Percentiles rank a stretch among this genome's conserved stretches.
phyloP scores from a whole-genome alignment of 2,797 vertebrate species.

The Falco biarmicus region DNA sequence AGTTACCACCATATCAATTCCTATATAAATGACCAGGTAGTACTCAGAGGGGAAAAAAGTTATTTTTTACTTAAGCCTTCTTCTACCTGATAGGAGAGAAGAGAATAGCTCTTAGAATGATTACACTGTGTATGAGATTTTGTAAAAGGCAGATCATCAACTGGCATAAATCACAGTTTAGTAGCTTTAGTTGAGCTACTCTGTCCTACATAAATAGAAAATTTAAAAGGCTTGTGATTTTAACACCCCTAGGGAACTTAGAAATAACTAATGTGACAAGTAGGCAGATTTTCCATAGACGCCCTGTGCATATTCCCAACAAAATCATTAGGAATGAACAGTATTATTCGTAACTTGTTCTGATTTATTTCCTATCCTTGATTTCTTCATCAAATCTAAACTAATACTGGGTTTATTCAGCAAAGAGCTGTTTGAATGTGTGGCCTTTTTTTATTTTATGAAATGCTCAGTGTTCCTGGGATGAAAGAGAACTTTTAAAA shows the following conservation, averaged over 20 bases:
- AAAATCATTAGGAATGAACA: not conserved
- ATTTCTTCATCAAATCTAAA: constrained; percentile 2
- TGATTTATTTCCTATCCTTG: not conserved
- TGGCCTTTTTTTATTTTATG: not conserved
- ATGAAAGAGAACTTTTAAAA: constrained; percentile 1
- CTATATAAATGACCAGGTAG: not conserved
- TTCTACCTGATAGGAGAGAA: not conserved
- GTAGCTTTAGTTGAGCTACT: not conserved
- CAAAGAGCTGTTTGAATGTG: not conserved
- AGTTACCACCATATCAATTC: not conserved
- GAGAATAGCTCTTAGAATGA: not conserved
- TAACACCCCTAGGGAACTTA: not conserved
- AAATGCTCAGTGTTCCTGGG: not conserved
- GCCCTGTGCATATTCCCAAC: not conserved
- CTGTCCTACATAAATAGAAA: not conserved
- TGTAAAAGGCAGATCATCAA: not conserved
- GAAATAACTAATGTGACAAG: not conserved
- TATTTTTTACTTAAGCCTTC: not conserved
- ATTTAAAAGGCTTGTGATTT: not conserved
- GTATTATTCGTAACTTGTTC: not conserved
- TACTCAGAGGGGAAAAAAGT: fast-evolving
- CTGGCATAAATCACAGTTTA: not conserved
- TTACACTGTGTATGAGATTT: not conserved
- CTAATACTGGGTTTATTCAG: not conserved
- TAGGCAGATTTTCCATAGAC: not conserved